Evolutionary conservation across 2,113 vertebrate species (phyloP).

Genomic region (Erythrolamprus reginae): DNA sequence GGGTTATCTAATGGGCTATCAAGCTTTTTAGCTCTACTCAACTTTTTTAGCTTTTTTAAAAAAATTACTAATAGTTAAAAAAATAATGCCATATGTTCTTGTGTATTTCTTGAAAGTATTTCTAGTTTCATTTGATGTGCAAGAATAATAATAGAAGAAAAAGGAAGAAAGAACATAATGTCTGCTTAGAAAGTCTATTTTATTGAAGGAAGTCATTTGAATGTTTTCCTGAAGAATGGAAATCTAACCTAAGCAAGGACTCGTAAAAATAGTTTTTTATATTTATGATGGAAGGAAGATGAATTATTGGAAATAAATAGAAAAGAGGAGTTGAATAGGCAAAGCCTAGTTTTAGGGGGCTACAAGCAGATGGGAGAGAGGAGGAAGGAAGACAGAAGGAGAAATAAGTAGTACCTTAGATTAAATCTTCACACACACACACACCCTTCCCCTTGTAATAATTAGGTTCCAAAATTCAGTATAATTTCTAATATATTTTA

Average conservation of each 20-base stretch:
- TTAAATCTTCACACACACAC: neutral
- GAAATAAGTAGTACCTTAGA: neutral
- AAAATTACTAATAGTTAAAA: neutral
- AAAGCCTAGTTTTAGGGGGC: neutral
- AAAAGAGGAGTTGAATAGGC: neutral
- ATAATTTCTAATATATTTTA: neutral
- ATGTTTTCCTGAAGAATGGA: neutral
- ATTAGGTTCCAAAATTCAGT: neutral
- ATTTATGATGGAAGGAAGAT: neutral
- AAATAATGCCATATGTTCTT: neutral
- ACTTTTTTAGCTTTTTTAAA: neutral
- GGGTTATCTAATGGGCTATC: neutral
- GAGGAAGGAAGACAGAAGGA: too few relatives aligned
- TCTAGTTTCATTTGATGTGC: neutral
- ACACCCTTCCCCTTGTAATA: neutral
- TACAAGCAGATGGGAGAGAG: neutral
- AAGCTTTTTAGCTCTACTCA: neutral
- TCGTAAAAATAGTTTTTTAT: neutral
- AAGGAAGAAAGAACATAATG: neutral
- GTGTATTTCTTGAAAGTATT: neutral
- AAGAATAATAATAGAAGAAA: neutral
- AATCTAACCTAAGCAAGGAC: neutral
- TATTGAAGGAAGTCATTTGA: neutral
- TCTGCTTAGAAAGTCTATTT: neutral
- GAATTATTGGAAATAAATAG: neutral